Evolutionary conservation across 2,888 invertebrate species (phyloP).

Genomic region (Fragum fragum): DNA sequence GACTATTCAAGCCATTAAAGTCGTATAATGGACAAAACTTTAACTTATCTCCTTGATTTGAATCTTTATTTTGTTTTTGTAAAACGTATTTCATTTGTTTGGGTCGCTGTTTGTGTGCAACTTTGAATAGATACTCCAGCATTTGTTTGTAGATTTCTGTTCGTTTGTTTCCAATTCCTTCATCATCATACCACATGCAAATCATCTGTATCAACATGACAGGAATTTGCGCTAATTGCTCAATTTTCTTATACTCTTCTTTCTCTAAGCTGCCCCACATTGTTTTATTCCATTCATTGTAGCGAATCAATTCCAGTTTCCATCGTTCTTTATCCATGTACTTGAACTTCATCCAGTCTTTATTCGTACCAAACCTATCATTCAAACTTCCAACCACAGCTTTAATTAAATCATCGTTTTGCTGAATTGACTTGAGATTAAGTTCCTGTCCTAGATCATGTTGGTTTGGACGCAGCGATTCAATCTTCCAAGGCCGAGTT

Average conservation of each 20-base stretch:
- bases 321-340: background rate
- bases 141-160: constrained; percentile 19
- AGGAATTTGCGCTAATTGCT: background rate
- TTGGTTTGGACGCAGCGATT: background rate
- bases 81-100: background rate
- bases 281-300: no score
- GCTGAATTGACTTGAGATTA: background rate
- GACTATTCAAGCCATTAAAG: no score
- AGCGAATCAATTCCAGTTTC: no score
- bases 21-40: no score
- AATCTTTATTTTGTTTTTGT: background rate
- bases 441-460: background rate
- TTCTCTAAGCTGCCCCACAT: background rate
- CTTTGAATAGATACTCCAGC: constrained; percentile 3
- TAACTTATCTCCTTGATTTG: no score
- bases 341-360: constrained; percentile 1
- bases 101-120: background rate
- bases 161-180: constrained; percentile 3
- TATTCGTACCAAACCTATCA: background rate
- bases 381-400: background rate
- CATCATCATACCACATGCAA: constrained; percentile 34
- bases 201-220: constrained; percentile 24
- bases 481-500: constrained; percentile 25
- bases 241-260: background rate
- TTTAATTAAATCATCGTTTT: background rate